A percentile compares a stretch with the other conserved stretches of the same genome.
Conservation (phyloP, 2,113 vertebrate genomes). For the Gavialis gangeticus region DNA sequence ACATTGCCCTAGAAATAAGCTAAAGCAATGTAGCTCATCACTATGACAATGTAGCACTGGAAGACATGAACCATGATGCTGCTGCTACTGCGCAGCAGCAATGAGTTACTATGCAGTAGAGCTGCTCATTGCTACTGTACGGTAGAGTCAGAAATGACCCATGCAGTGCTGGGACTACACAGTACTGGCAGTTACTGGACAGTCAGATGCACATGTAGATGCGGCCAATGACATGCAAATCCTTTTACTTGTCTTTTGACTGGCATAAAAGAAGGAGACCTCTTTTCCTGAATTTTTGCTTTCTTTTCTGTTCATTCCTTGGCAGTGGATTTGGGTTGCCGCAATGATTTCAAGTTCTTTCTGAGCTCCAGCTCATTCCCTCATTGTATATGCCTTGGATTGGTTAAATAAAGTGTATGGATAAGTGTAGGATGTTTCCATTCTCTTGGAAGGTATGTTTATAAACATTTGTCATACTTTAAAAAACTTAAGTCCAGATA, state of each 20-base stretch:
- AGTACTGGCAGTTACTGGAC: too few relatives aligned
- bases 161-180: too few relatives aligned
- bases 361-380: neutral
- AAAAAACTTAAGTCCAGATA: neutral
- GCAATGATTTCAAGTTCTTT: neutral
- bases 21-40: too few relatives aligned
- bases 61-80: too few relatives aligned
- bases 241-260: neutral
- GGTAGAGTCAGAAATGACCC: too few relatives aligned
- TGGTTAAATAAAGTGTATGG: neutral
- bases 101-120: too few relatives aligned
- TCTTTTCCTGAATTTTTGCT: neutral
- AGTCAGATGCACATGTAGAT: too few relatives aligned
- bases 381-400: neutral
- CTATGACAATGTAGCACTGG: too few relatives aligned
- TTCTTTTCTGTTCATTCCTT: neutral
- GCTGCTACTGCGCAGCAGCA: too few relatives aligned
- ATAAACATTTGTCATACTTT: neutral
- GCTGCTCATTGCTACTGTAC: too few relatives aligned
- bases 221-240: neutral
- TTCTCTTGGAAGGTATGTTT: neutral
- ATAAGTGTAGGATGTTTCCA: neutral
- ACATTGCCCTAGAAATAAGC: too few relatives aligned
- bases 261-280: neutral
- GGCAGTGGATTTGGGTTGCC: neutral